These are phyloP conservation scores for Saccostrea echinata DNA, from an alignment of 1,140 invertebrate genomes.

Conservation along the genomic window DNA sequence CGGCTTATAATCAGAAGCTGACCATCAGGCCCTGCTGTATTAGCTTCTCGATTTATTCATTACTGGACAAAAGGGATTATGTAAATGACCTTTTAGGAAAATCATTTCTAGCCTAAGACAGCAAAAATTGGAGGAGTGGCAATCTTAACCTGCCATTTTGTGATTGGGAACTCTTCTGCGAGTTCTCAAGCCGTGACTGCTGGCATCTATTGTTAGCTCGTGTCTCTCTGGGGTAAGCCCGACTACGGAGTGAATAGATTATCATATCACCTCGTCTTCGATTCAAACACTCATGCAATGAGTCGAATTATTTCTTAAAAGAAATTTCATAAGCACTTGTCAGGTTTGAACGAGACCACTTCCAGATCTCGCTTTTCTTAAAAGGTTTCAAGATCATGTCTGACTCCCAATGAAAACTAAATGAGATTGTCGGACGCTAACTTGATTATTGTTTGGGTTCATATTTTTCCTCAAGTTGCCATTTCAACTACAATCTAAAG, in stretches of 20 bases:
- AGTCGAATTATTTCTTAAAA: not conserved
- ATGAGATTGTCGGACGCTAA: not conserved
- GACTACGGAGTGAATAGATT: not conserved
- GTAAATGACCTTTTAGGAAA: constrained; percentile 10
- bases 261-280: constrained; percentile 17
- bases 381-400: not conserved
- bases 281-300: constrained; percentile 6
- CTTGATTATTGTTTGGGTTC: not conserved
- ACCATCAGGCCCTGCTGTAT: not conserved
- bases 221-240: not conserved
- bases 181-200: constrained; percentile 7
- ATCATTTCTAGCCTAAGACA: not conserved
- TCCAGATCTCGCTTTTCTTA: not conserved
- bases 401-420: not conserved
- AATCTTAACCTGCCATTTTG: not conserved
- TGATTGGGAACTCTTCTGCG: not conserved
- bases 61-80: constrained; percentile 15
- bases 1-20: not conserved
- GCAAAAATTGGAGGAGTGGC: not conserved
- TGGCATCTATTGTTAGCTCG: not conserved
- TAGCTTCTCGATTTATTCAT: constrained; percentile 24
- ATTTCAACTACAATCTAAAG: not conserved
- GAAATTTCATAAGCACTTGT: constrained; percentile 8
- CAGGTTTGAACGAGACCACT: not conserved
- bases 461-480: not conserved